Evolutionary conservation across 2,797 vertebrate species (phyloP).

Genomic region (Erithacus rubecula): DNA sequence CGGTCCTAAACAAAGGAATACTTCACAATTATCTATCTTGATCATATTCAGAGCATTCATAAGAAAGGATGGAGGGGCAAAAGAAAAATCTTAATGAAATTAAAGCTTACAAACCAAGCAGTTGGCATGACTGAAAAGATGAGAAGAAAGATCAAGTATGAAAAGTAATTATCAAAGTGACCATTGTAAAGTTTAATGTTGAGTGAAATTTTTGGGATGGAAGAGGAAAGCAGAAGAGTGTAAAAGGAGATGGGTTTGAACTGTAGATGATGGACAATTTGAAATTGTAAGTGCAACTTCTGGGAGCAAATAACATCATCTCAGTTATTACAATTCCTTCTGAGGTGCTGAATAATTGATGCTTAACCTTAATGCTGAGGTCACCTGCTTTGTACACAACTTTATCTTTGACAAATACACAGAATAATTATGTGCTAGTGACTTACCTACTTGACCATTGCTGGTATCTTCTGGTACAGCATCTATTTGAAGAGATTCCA

Average conservation of each 20-base stretch:
- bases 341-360: neutral
- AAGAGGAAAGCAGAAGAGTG: neutral
- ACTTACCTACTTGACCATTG: slow-evolving; percentile 74
- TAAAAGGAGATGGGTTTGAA: neutral
- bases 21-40: neutral
- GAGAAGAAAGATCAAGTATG: neutral
- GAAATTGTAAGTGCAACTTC: neutral
- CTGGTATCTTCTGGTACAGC: slow-evolving; percentile 57
- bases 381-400: neutral
- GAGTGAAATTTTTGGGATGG: neutral
- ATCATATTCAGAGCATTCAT: neutral
- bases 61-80: neutral
- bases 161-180: neutral
- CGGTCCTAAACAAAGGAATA: neutral
- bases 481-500: slow-evolving; percentile 81
- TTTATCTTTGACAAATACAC: neutral
- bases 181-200: neutral
- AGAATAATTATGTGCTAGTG: neutral
- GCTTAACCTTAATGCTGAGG: neutral
- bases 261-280: neutral
- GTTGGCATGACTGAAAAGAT: neutral
- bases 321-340: neutral
- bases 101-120: neutral
- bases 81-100: neutral
- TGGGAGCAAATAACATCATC: neutral